phyloP scores from a whole-genome alignment of 1,140 invertebrate genomes.

The Chelonus insularis region DNA sequence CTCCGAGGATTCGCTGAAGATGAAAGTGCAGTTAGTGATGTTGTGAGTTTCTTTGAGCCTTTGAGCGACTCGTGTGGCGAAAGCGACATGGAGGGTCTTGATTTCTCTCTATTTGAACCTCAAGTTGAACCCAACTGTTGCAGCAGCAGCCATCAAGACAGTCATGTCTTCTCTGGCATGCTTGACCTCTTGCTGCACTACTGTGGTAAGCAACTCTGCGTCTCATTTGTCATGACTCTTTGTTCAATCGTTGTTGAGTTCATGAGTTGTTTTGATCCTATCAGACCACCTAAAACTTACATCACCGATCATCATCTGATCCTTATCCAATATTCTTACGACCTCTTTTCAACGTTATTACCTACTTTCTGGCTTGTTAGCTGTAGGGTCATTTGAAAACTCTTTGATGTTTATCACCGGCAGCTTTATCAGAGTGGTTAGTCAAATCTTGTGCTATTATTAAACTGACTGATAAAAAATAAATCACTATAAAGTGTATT shows the following conservation, averaged over 20 bases:
- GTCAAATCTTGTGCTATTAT: neutral
- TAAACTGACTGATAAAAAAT: neutral
- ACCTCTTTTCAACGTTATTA: constrained; percentile 35
- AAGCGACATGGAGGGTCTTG: constrained; percentile 71
- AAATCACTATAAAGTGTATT: neutral
- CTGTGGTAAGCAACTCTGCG: constrained; percentile 47
- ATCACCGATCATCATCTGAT: neutral
- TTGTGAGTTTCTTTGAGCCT: constrained; percentile 40
- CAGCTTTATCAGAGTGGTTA: neutral
- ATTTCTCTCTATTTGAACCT: constrained; percentile 70
- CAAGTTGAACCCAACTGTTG: constrained; percentile 56
- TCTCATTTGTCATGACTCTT: constrained; percentile 1
- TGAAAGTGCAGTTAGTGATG: constrained; percentile 26
- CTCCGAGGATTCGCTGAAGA: constrained; percentile 15
- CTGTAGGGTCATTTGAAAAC: neutral
- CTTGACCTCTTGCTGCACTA: constrained; percentile 52
- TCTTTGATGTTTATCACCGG: neutral
- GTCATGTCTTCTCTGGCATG: constrained; percentile 52
- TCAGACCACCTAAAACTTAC: neutral
- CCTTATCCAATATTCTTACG: constrained; percentile 10
- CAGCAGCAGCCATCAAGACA: constrained; percentile 50
- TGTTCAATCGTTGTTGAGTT: neutral
- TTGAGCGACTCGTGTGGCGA: constrained; percentile 55
- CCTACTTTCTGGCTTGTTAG: constrained; percentile 26
- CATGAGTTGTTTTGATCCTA: neutral